Conservation (phyloP, 2,113 vertebrate species). For the Carettochelys insculpta region DNA sequence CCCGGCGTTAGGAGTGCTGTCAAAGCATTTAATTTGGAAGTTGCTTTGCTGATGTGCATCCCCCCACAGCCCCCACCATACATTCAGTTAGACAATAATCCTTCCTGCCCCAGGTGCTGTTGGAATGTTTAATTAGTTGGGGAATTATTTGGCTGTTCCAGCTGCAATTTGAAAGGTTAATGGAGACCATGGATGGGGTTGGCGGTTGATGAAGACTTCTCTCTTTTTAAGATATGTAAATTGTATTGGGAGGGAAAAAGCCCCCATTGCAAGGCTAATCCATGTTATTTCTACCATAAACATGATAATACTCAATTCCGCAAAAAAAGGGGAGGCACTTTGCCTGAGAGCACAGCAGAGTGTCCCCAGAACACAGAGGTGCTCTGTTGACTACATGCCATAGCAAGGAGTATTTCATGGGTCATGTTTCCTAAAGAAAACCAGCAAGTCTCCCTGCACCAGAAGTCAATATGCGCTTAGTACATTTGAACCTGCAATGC, state of each 20-base stretch:
- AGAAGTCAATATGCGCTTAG: background rate
- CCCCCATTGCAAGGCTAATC: background rate
- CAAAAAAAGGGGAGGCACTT: background rate
- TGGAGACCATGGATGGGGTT: background rate
- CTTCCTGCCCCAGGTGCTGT: background rate
- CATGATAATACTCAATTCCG: background rate
- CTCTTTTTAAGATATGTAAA: background rate
- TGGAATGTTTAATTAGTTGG: slow-evolving; percentile 41
- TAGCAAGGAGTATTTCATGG: background rate
- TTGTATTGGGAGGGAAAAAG: background rate
- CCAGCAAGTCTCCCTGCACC: too few species aligned
- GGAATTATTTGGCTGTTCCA: background rate
- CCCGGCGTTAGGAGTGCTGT: slow-evolving; percentile 21
- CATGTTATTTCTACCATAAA: background rate
- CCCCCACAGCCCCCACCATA: background rate
- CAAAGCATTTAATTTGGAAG: slow-evolving; percentile 26
- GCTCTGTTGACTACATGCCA: background rate
- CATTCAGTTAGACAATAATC: background rate
- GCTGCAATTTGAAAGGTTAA: background rate
- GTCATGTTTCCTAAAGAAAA: background rate
- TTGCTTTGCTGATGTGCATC: slow-evolving; percentile 30
- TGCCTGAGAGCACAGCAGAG: background rate
- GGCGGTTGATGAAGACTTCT: background rate
- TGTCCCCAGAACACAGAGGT: background rate
- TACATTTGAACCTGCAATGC: background rate